These are phyloP conservation scores for Coreoperca whiteheadi DNA, from an alignment of 2,113 vertebrate species.

Conservation along the genomic window DNA sequence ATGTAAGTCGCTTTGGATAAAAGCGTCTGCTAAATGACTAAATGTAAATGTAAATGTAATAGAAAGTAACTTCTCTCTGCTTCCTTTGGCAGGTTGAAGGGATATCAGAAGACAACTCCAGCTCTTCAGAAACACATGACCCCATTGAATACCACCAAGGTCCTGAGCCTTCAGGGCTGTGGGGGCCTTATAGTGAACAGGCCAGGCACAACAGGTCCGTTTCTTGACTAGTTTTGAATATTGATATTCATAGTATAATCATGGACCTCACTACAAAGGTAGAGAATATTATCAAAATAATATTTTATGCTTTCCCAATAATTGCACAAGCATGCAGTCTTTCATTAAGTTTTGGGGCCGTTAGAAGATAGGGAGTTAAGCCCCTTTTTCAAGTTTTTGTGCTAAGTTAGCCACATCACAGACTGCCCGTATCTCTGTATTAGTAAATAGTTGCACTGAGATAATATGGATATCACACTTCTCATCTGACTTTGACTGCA, in stretches of 20 bases:
- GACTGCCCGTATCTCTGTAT: neutral
- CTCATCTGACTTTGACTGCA: neutral
- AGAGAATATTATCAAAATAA: neutral
- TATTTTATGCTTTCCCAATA: neutral
- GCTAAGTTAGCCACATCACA: neutral
- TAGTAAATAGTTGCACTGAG: neutral
- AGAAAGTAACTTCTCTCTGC: neutral
- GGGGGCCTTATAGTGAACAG: conserved; percentile 24
- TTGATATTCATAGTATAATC: neutral
- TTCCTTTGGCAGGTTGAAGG: conserved; percentile 27
- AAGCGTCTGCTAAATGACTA: no score
- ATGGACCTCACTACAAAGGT: neutral
- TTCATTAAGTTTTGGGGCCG: neutral
- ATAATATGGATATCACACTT: neutral
- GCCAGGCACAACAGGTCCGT: conserved; percentile 45
- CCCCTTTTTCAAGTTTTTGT: neutral
- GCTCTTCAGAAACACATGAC: conserved; percentile 47
- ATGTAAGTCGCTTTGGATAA: no score
- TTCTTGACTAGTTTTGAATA: neutral
- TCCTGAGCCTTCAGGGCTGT: conserved; percentile 32
- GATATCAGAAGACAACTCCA: conserved; percentile 7
- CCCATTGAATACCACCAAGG: conserved; percentile 18
- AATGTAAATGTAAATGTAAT: no score
- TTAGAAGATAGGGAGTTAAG: neutral
- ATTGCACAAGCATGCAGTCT: neutral